Base-by-base conservation (phyloP, 2,888 invertebrate genomes). In the Molorchus minor region DNA sequence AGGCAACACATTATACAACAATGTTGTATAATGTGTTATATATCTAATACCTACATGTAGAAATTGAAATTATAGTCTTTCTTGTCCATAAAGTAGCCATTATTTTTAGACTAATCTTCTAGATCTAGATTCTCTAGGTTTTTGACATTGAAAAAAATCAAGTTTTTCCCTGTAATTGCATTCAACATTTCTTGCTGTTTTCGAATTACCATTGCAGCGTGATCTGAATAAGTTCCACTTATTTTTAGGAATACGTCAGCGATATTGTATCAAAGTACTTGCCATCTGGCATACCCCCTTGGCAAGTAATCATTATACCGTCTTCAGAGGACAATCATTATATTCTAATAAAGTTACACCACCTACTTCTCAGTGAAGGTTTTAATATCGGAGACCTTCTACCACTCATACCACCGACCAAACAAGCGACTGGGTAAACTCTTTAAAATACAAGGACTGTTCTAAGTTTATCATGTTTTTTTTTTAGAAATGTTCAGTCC, bases 291-390 rank as follows among this genome's bases (percentile, higher is more conserved):
- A 83, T 87, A 56, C 88, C 93, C 0, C 92, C 92, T 10, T 93
- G 93, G 93, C 93, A 93, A 75, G 86, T 92, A 52, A 86, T 88
- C 33, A 83, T 92, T 1, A 89, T 93, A 70, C 90, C 90, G 0
- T 74, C 77, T 0, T 84, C 86, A 49, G 85, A 86, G 30, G 81
- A 83, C 63, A 77, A 82, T 67, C 92, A 88, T 74, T 90, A 88
- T 71, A 82, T 91, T 29, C 77, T 93, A 20, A 83, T 92, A 3
- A 84, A 92, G 55, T 85, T 90, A 0, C 93, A 93, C 73, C 93
- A 93, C 71, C 79, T 93, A 20, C 82, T 93, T 1, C 82, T 92
- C 2, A 87, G 88, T 8, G 91, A 91, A 58, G 88, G 89, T 53
- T 80, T 93, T 16, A 90, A 89, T 67, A 86, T 92, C 12, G 90